Evolutionary conservation across 2,888 invertebrate species (phyloP).

Genomic region (Caenorhabditis japonica): DNA sequence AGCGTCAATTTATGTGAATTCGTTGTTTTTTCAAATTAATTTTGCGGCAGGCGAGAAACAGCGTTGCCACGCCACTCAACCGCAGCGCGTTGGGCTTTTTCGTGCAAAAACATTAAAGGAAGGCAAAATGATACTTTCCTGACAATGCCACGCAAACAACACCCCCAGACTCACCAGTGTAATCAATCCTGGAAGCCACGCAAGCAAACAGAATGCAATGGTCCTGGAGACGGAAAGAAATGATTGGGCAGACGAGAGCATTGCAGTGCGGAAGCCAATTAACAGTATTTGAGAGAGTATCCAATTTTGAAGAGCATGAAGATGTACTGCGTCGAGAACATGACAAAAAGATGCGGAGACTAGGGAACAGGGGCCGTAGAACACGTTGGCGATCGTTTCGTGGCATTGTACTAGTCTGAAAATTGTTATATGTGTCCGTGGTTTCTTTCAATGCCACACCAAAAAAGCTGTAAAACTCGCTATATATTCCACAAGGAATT

Average conservation of each 20-base stretch:
- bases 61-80: too few relatives aligned
- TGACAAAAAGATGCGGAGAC: conserved; percentile 34
- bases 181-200: conserved; percentile 36
- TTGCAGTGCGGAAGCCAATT: conserved; percentile 46
- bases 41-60: too few relatives aligned
- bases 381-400: conserved; percentile 42
- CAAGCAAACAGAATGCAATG: conserved; percentile 23
- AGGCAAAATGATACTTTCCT: too few relatives aligned
- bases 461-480: too few relatives aligned
- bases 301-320: conserved; percentile 49
- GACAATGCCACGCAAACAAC: background rate
- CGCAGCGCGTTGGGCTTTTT: too few relatives aligned
- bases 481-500: too few relatives aligned
- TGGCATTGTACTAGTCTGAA: conserved; percentile 43
- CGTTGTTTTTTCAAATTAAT: too few relatives aligned
- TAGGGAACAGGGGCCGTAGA: conserved; percentile 34
- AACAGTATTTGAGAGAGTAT: conserved; percentile 45
- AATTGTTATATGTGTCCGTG: background rate
- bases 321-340: conserved; percentile 27
- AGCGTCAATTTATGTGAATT: too few relatives aligned
- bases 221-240: conserved; percentile 37
- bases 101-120: too few relatives aligned
- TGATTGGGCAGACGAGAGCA: conserved; percentile 33
- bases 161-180: conserved; percentile 27
- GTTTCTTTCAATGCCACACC: too few relatives aligned